These are phyloP conservation scores for Orthosia gothica DNA, from an alignment of 2,888 invertebrate genomes.

Conservation along the genomic window DNA sequence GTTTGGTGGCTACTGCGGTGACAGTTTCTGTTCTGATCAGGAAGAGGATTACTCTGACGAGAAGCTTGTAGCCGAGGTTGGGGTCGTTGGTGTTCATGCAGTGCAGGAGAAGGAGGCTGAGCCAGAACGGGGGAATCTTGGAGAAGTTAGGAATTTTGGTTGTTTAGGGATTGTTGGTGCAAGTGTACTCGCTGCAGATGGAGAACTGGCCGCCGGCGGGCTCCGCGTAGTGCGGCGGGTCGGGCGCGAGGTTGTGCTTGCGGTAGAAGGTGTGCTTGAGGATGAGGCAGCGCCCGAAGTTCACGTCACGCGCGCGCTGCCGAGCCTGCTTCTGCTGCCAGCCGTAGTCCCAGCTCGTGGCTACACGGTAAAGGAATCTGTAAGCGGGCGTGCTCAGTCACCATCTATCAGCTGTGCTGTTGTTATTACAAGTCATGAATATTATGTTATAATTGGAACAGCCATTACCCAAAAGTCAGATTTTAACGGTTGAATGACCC, in stretches of 20 bases:
- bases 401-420: conserved; percentile 3
- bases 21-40: conserved; percentile 50
- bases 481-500: not conserved
- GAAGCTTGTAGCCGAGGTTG: conserved; percentile 45
- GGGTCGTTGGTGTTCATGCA: conserved; percentile 54
- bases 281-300: conserved; percentile 89
- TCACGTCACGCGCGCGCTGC: conserved; percentile 79
- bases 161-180: conserved; percentile 71
- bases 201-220: conserved; percentile 85
- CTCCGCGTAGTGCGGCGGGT: conserved; percentile 90
- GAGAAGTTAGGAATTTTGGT: conserved; percentile 38
- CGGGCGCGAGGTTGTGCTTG: conserved; percentile 89
- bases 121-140: conserved; percentile 41
- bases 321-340: conserved; percentile 90
- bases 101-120: conserved; percentile 46
- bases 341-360: conserved; percentile 91
- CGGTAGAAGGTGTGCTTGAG: conserved; percentile 91
- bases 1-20: conserved; percentile 18
- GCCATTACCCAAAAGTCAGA: not conserved
- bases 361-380: conserved; percentile 90
- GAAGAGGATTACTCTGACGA: conserved; percentile 21
- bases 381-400: conserved; percentile 6
- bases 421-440: not conserved
- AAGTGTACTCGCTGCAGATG: conserved; percentile 86
- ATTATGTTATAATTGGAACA: not conserved